These are phyloP conservation scores for Mormyrops boulengeri DNA, from an alignment of 2,797 vertebrate genomes.

Conservation along the genomic window DNA sequence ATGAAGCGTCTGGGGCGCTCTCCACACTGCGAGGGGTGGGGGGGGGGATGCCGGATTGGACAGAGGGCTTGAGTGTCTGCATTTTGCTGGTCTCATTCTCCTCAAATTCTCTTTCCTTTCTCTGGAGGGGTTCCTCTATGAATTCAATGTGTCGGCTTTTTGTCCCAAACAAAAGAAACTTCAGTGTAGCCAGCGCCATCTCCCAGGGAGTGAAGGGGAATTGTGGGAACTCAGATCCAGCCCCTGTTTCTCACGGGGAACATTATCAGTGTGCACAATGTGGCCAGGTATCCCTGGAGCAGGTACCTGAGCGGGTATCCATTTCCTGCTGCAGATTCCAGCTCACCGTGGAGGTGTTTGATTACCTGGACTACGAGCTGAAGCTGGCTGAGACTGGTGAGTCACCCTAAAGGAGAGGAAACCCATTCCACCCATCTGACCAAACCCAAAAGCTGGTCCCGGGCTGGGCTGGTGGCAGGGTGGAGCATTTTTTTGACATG, in stretches of 20 bases:
- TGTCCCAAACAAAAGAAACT: background rate
- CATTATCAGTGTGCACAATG: background rate
- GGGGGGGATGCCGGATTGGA: background rate
- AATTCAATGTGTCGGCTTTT: background rate
- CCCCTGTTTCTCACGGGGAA: background rate
- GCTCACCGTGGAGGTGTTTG: slow-evolving; percentile 94
- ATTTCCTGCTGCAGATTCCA: slow-evolving; percentile 77
- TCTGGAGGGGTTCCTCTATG: background rate
- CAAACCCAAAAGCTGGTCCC: background rate
- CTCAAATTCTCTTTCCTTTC: background rate
- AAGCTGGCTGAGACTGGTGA: slow-evolving; percentile 87
- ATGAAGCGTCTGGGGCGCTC: background rate
- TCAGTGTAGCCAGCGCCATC: background rate
- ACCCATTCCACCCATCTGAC: background rate
- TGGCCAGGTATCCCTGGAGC: background rate
- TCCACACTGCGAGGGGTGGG: background rate
- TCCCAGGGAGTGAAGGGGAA: background rate
- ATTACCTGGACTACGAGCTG: slow-evolving; percentile 92
- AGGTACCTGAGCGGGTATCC: slow-evolving; percentile 34
- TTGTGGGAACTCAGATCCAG: background rate
- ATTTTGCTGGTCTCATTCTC: background rate
- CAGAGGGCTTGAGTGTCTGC: background rate
- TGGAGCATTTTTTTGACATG: background rate
- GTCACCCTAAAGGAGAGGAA: slow-evolving; percentile 26
- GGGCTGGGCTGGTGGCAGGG: background rate